Base-by-base conservation (phyloP, 1,140 invertebrate species). In the Zelostemma sp. region DNA sequence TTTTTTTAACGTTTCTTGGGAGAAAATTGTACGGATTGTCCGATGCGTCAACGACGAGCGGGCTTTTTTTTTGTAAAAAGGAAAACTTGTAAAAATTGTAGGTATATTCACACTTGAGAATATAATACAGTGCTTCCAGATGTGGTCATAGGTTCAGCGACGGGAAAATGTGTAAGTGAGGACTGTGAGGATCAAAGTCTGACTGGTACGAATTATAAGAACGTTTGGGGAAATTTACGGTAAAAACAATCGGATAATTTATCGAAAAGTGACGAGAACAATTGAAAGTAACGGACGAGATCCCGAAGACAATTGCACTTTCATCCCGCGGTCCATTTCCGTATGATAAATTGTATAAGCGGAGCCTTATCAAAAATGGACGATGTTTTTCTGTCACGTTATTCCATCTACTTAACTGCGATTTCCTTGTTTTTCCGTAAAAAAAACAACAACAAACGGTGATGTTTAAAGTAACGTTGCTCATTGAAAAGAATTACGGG, bases 41-140 rank as follows among this genome's bases (percentile, higher is more conserved):
- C 45, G 59, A 64, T 72, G 66, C 68, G 65, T 71, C 62, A 60
- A 68, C 69, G 69, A 61, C 50, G 55, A 11, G n/a, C n/a, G n/a
- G n/a, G n/a, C n/a, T n/a, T n/a, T n/a, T n/a, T n/a, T n/a, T n/a
- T 41, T 12, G 45, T 19, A 56, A 67, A 53, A 56, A 72, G 35
- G 64, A 56, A 51, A 61, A 63, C 64, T 68, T 68, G 17, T 61
- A 65, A 57, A 65, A 53, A 60, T 8, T 18, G 56, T 65, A 68
- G 56, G 57, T 56, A 65, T 61, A 65, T 72, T 63, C 64, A 18
- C 63, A n/a, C 6, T 11, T 61, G 58, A 65, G 28, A 51, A 60
- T 60, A 64, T 68, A 63, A 75, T 63, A 70, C 72, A 79, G 77
- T 79, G 75, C 75, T 79, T 79, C 77, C 77, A 79, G 74, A 72